Evolutionary conservation across 35 echinoderm and acorn worm genomes (phyloP).

Genomic region (Strongylocentrotus purpuratus): DNA sequence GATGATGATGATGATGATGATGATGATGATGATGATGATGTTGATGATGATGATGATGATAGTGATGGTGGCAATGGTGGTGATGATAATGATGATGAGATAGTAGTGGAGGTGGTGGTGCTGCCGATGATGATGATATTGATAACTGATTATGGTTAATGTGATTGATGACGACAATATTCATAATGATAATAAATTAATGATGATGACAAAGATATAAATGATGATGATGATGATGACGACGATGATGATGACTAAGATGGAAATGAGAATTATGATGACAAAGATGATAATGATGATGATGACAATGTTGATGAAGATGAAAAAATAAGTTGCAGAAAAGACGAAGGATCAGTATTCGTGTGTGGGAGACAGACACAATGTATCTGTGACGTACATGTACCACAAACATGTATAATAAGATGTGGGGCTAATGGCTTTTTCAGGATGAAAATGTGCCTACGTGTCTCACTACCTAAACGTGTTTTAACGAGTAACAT

Average conservation of each 20-base stretch:
- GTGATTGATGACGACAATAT: no score
- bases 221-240: slow-evolving; percentile 15
- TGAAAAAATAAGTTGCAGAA: neutral
- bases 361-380: neutral
- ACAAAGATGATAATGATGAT: neutral
- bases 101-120: neutral
- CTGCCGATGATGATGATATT: neutral
- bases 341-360: neutral
- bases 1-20: neutral
- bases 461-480: neutral
- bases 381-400: neutral
- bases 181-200: neutral
- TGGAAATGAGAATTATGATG: neutral
- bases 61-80: neutral
- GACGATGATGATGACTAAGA: neutral
- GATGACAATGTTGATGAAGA: neutral
- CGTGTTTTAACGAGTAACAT: neutral
- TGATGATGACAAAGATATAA: slow-evolving; percentile 5
- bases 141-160: no score
- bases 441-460: neutral
- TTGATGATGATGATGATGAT: neutral
- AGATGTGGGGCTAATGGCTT: neutral
- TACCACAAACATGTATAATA: neutral
- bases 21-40: neutral
- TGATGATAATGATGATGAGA: neutral